Conservation (phyloP, 2,888 invertebrate genomes). For the Andricus curvator region DNA sequence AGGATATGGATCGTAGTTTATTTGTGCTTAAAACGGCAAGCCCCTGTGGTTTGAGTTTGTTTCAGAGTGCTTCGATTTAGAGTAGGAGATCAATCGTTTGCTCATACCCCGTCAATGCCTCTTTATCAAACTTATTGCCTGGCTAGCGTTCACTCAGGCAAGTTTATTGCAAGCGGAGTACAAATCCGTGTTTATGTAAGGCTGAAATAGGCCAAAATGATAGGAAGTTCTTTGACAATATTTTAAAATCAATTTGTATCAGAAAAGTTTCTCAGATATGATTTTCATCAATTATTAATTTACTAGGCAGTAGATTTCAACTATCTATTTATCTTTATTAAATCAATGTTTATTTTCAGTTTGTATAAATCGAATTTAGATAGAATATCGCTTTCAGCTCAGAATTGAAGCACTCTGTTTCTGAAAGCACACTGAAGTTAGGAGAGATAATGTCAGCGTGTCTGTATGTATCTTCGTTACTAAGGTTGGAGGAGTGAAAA, state of each 20-base stretch:
- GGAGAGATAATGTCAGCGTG: too few relatives aligned
- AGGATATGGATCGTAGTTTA: neutral
- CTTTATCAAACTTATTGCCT: neutral
- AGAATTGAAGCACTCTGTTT: too few relatives aligned
- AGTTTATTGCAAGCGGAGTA: neutral
- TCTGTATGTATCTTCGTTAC: too few relatives aligned
- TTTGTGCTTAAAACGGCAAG: neutral
- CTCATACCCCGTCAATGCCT: neutral
- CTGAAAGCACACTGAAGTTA: too few relatives aligned
- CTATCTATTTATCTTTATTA: neutral
- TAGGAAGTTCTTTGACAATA: neutral
- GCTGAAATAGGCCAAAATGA: neutral
- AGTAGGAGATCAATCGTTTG: neutral
- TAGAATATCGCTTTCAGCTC: neutral
- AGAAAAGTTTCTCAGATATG: neutral
- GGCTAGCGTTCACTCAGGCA: neutral
- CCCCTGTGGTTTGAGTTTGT: neutral
- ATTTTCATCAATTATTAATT: neutral
- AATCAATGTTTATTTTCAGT: too few relatives aligned
- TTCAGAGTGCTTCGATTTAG: neutral
- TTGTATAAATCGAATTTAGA: too few relatives aligned
- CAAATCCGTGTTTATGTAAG: neutral
- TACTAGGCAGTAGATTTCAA: neutral
- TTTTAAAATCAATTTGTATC: neutral
- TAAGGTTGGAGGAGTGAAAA: neutral